Percentiles rank a stretch among this genome's conserved stretches.
phyloP scores from a whole-genome alignment of 2,888 invertebrate species.

The Agrochola lota region DNA sequence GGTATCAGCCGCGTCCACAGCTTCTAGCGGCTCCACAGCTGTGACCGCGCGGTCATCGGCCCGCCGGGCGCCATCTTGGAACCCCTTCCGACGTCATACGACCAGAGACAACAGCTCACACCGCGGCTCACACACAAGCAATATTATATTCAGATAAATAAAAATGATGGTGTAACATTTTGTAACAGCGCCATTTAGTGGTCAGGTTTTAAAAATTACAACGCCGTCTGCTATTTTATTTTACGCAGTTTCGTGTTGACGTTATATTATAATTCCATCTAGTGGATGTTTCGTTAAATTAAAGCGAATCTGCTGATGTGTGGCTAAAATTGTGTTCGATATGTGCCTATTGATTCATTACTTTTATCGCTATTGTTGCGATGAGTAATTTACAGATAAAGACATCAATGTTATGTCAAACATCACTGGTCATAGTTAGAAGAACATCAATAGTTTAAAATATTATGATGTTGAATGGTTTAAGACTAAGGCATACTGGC shows the following conservation, averaged over 20 bases:
- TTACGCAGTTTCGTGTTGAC: not conserved
- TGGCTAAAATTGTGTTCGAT: not conserved
- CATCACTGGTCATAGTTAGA: slow-evolving; percentile 31
- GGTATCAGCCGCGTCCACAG: slow-evolving; percentile 86
- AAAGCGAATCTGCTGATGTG: not conserved
- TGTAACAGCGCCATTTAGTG: slow-evolving; percentile 47
- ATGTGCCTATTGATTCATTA: slow-evolving; percentile 20
- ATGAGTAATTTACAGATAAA: slow-evolving; percentile 5
- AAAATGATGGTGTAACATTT: not conserved
- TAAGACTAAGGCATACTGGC: not conserved
- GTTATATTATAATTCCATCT: slow-evolving; percentile 12
- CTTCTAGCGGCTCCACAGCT: slow-evolving; percentile 84
- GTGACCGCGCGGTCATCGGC: slow-evolving; percentile 83
- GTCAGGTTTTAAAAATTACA: not conserved
- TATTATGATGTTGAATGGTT: not conserved
- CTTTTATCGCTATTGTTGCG: not conserved
- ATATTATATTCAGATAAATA: slow-evolving; percentile 90
- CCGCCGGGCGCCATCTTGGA: slow-evolving; percentile 92
- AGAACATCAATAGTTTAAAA: not conserved
- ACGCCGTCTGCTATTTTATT: slow-evolving; percentile 13
- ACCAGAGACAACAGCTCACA: slow-evolving; percentile 89
- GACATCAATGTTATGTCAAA: slow-evolving; percentile 5
- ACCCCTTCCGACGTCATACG: slow-evolving; percentile 93
- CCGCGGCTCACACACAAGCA: slow-evolving; percentile 86
- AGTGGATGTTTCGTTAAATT: slow-evolving; percentile 1